phyloP scores from a whole-genome alignment of 1,140 invertebrate genomes.

The Coelopa frigida region DNA sequence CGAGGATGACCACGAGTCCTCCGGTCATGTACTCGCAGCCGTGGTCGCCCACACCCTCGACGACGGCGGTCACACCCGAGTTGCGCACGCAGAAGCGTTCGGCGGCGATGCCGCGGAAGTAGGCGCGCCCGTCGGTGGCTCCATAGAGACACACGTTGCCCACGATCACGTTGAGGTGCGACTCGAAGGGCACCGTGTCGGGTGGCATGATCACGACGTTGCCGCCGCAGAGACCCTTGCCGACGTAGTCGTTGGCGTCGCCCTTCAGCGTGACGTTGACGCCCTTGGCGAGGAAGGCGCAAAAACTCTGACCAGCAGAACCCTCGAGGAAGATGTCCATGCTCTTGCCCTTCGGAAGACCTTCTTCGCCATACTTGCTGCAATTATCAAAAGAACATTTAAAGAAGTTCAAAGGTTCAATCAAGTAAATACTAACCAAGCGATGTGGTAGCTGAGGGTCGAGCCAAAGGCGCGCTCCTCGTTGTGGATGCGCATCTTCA shows the following conservation, averaged over 20 bases:
- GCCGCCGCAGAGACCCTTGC: constrained; percentile 89
- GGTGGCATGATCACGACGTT: constrained; percentile 92
- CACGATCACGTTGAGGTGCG: constrained; percentile 92
- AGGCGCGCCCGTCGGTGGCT: constrained; percentile 89
- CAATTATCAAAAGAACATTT: constrained; percentile 1
- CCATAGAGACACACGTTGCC: constrained; percentile 98
- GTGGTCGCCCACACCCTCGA: constrained; percentile 94
- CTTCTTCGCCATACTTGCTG: constrained; percentile 82
- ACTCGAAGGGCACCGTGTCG: constrained; percentile 72
- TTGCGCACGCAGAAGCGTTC: constrained; percentile 98
- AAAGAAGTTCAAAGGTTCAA: not conserved
- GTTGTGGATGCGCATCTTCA: constrained; percentile 81
- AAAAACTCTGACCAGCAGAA: constrained; percentile 98
- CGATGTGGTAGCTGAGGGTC: constrained; percentile 91
- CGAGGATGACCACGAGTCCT: constrained; percentile 83
- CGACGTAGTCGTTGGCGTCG: constrained; percentile 98
- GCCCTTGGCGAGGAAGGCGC: constrained; percentile 92
- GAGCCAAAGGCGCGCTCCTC: constrained; percentile 88
- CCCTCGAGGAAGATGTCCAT: constrained; percentile 85
- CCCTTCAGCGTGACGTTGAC: constrained; percentile 88
- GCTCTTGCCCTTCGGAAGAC: constrained; percentile 71
- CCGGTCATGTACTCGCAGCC: constrained; percentile 99
- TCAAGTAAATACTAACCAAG: constrained; percentile 59
- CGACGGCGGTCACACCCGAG: constrained; percentile 87
- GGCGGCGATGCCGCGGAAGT: constrained; percentile 93